These are phyloP conservation scores for Mythimna loreyi DNA, from an alignment of 2,888 invertebrate species.

Conservation along the genomic window DNA sequence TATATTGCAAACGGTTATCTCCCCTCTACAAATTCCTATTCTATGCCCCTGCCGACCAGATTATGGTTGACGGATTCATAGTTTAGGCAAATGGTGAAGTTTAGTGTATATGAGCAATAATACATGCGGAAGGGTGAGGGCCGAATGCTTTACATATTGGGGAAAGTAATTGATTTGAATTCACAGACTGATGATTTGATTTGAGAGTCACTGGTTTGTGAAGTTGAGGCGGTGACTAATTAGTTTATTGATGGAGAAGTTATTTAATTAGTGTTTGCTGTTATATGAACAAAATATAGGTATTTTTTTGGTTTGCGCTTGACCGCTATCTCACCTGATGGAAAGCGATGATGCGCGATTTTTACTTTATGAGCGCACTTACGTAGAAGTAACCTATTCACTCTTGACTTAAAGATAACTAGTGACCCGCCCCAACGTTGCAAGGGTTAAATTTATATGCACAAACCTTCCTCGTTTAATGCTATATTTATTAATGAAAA, in stretches of 20 bases:
- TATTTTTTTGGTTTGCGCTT: no score
- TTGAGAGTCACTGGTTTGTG: slow-evolving; percentile 27
- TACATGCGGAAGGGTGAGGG: slow-evolving; percentile 56
- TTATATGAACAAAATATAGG: background rate
- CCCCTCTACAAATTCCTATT: slow-evolving; percentile 12
- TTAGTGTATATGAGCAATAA: slow-evolving; percentile 74
- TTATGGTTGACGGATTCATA: slow-evolving; percentile 79
- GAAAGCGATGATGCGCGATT: no score
- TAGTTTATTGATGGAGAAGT: slow-evolving; percentile 2
- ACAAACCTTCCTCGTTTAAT: no score
- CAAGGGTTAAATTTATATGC: no score
- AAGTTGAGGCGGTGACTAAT: slow-evolving; percentile 28
- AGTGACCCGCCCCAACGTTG: background rate
- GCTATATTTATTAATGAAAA: no score
- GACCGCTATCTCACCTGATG: no score
- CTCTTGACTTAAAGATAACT: no score
- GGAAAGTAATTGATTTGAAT: slow-evolving; percentile 66
- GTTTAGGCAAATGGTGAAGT: slow-evolving; percentile 82
- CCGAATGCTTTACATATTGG: slow-evolving; percentile 57
- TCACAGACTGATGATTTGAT: slow-evolving; percentile 48
- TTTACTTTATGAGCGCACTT: no score
- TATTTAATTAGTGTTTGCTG: background rate
- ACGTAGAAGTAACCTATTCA: no score
- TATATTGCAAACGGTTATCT: background rate
- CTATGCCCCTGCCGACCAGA: slow-evolving; percentile 61